Conservation (phyloP, 2,113 vertebrate genomes). For the Abramis brama region DNA sequence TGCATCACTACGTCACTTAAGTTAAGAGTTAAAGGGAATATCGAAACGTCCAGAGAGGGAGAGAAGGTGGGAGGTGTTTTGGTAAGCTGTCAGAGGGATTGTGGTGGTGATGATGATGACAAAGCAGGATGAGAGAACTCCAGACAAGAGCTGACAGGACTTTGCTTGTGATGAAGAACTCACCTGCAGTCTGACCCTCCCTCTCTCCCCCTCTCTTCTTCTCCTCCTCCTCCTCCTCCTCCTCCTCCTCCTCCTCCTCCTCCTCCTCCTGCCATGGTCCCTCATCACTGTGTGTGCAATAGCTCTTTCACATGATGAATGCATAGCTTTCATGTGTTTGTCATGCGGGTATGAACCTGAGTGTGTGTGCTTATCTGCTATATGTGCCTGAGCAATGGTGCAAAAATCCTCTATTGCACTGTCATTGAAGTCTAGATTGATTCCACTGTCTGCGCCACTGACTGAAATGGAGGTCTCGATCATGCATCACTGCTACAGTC, state of each 20-base stretch:
- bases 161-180: slow-evolving; percentile 60
- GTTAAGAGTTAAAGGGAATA: slow-evolving; percentile 10
- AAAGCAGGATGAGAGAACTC: background rate
- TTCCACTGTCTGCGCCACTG: slow-evolving; percentile 57
- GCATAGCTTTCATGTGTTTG: background rate
- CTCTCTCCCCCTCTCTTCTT: no score
- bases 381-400: background rate
- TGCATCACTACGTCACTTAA: background rate
- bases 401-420: background rate
- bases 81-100: background rate
- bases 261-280: slow-evolving; percentile 57
- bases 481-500: slow-evolving; percentile 14
- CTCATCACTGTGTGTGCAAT: slow-evolving; percentile 56
- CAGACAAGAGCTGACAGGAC: slow-evolving; percentile 45
- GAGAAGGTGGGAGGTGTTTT: slow-evolving; percentile 10
- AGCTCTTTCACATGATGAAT: slow-evolving; percentile 21
- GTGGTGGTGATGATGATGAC: background rate
- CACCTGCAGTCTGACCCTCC: slow-evolving; percentile 26
- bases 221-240: slow-evolving; percentile 44
- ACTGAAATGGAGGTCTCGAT: slow-evolving; percentile 14
- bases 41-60: background rate
- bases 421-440: background rate
- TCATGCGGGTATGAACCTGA: background rate
- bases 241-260: slow-evolving; percentile 31
- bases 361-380: background rate